phyloP scores from a whole-genome alignment of 2,888 invertebrate species.

The Hypomecis atomaria region DNA sequence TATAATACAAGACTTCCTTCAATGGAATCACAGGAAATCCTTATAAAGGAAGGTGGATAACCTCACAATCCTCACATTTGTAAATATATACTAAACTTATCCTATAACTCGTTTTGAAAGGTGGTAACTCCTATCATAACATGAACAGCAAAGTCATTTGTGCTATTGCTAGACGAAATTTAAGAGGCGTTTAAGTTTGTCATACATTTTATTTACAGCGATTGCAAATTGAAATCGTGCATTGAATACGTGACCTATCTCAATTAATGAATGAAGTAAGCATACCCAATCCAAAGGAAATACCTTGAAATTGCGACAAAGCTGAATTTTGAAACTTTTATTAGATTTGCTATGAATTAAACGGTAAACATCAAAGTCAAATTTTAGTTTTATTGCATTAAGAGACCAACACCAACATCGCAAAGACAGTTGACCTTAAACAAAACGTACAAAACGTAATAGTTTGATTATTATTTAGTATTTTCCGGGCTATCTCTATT shows the following conservation, averaged over 20 bases:
- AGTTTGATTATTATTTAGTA: no score
- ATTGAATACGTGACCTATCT: not conserved
- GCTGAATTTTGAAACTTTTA: no score
- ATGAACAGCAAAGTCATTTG: not conserved
- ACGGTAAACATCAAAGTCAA: no score
- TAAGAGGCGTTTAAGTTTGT: not conserved
- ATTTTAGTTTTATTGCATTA: no score
- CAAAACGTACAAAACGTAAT: no score
- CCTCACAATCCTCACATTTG: not conserved
- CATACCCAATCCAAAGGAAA: not conserved
- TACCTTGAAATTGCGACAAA: no score
- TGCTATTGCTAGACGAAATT: not conserved
- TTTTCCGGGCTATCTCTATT: no score
- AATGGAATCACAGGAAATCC: conserved; percentile 3
- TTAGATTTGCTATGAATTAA: no score
- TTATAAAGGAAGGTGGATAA: conserved; percentile 5
- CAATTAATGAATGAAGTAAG: not conserved
- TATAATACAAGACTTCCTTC: not conserved
- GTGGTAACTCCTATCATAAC: not conserved
- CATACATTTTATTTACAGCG: not conserved
- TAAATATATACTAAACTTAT: no score
- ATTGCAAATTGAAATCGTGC: not conserved
- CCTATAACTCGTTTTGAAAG: no score
- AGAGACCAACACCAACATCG: no score
- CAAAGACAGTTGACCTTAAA: no score